phyloP scores from a whole-genome alignment of 1,140 invertebrate species.

The Cydia fagiglandana region DNA sequence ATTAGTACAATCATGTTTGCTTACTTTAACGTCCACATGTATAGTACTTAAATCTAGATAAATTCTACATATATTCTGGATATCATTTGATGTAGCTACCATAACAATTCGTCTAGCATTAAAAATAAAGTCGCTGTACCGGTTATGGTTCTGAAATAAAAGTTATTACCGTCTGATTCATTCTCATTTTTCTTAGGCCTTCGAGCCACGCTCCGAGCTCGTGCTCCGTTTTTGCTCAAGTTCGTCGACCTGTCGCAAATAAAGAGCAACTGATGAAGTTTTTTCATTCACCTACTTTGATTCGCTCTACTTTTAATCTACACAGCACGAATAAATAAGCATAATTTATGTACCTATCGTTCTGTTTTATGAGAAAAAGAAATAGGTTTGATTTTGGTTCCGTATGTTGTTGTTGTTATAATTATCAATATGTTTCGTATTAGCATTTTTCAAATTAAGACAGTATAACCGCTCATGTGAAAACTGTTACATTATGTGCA shows the following conservation, averaged over 20 bases:
- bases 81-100: no score
- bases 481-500: neutral
- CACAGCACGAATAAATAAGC: conserved; percentile 11
- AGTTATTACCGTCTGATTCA: conserved; percentile 37
- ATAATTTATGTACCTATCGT: neutral
- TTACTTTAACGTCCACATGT: no score
- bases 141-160: neutral
- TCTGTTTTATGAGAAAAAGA: neutral
- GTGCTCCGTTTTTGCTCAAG: conserved; percentile 4
- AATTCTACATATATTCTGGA: no score
- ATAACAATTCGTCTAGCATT: neutral
- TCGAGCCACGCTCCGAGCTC: conserved; percentile 14
- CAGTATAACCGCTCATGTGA: neutral
- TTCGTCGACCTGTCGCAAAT: conserved; percentile 12
- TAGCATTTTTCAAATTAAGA: neutral
- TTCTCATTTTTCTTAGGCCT: conserved; percentile 2
- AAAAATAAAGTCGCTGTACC: neutral
- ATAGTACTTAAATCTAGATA: no score
- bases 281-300: conserved; percentile 19
- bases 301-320: neutral
- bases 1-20: no score
- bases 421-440: no score
- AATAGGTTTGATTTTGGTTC: neutral
- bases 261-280: conserved; percentile 16
- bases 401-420: neutral